Evolutionary conservation across 2,888 invertebrate species (phyloP).

Genomic region (Leistus spinibarbis): DNA sequence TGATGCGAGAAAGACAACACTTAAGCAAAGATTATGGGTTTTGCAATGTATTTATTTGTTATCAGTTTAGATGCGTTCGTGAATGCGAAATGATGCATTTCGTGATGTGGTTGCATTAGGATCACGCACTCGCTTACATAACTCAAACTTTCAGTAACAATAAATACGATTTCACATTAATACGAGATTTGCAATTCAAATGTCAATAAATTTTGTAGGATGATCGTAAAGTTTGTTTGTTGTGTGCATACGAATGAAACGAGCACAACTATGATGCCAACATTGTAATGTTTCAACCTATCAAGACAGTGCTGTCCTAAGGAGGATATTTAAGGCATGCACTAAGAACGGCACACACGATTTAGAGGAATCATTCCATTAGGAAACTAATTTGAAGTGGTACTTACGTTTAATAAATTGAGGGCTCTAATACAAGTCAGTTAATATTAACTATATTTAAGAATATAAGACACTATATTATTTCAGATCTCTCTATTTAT

Average conservation of each 20-base stretch:
- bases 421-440: not conserved
- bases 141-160: constrained; percentile 13
- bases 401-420: not conserved
- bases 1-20: not conserved
- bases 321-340: not conserved
- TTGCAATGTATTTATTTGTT: not conserved
- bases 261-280: not conserved
- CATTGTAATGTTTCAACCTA: constrained; percentile 1
- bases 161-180: constrained; percentile 23
- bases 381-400: not conserved
- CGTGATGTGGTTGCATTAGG: not conserved
- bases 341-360: not conserved
- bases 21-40: not conserved
- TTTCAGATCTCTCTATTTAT: too few species aligned
- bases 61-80: constrained; percentile 4
- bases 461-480: too few species aligned
- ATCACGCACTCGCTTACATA: constrained; percentile 18
- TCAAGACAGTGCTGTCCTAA: not conserved
- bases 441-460: not conserved
- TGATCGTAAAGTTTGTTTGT: constrained; percentile 5
- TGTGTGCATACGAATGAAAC: constrained; percentile 1
- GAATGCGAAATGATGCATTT: not conserved
- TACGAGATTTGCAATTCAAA: constrained; percentile 16
- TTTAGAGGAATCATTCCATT: not conserved
- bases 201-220: constrained; percentile 13